Evolutionary conservation across 2,888 invertebrate species (phyloP), one percentile per base, ranked within the genome.

Genomic region (Germaria angustata): DNA sequence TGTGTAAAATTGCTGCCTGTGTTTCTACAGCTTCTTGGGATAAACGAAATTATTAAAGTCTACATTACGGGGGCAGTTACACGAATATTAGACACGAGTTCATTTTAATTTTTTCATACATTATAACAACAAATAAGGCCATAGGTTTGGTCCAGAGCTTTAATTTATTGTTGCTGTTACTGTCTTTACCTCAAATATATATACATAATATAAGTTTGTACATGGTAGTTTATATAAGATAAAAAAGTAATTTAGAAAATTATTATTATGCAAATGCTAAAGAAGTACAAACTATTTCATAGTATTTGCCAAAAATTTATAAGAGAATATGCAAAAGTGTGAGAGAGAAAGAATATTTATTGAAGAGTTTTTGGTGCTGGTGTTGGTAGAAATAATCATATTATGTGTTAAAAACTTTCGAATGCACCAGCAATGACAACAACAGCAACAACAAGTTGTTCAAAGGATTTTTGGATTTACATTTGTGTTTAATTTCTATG

Each of bases 241-340:
- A 36, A 39, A 41, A 7, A 20, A 51, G 17, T 22, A 59, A 11
- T 15, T 32, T 13, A 36, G 9, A 78, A 66, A 51, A 72, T 72
- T 72, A 79, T 79, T 66, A 79, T 79, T 82, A 82, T 79, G 82
- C 82, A 82, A 82, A 82, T 82, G 66, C 75, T 57, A 79, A 82
- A 82, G 79, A 79, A 79, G 82, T 82, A 71, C 75, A 79, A 79
- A 15, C 39, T 78, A 78, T 81, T 81, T 69, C n/a, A 61, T 24
- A 79, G 34, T 79, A 79, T 79, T 73, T 79, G 20, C 2, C 8
- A 9, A 71, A 61, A 66, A 71, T 28, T 5, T 28, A 28, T 28
- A 6, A n/a, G 15, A 15, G 9, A 49, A 17, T 9, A 9, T 0
- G 17, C 5, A 1, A 22, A 32, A 28, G 22, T 5, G 13, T 11